Percentiles rank a stretch among this genome's conserved stretches.
phyloP scores from a whole-genome alignment of 2,113 vertebrate species.

The Tiliqua scincoides region DNA sequence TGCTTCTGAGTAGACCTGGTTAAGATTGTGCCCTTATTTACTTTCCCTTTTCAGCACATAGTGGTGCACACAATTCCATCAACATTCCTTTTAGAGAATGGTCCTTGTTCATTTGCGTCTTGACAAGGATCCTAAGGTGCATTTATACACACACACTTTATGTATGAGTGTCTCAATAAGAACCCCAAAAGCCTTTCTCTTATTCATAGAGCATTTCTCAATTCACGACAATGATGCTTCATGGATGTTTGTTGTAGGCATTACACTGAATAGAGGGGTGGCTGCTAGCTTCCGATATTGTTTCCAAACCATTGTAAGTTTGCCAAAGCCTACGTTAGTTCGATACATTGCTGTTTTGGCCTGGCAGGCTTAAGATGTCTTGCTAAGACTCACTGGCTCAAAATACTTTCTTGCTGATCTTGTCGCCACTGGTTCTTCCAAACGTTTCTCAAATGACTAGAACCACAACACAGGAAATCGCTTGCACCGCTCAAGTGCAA shows the following conservation, averaged over 20 bases:
- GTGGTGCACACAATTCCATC: too few relatives aligned
- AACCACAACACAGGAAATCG: conserved; percentile 4
- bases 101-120: too few relatives aligned
- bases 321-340: background rate
- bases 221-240: background rate
- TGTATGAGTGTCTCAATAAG: background rate
- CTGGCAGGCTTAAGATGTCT: background rate
- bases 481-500: background rate
- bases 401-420: conserved; percentile 5
- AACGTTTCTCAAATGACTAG: conserved; percentile 3
- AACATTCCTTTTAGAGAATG: too few relatives aligned
- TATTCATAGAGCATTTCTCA: background rate
- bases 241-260: background rate
- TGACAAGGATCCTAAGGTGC: too few relatives aligned
- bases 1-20: too few relatives aligned
- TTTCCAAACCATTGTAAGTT: background rate
- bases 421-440: background rate
- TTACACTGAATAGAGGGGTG: background rate
- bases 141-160: background rate
- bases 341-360: background rate
- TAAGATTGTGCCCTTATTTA: too few relatives aligned
- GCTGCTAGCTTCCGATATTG: background rate
- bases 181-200: background rate
- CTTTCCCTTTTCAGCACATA: too few relatives aligned
- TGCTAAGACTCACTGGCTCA: background rate